Evolutionary conservation across 2,888 invertebrate genomes (phyloP).

Genomic region (Nomada ferruginata): DNA sequence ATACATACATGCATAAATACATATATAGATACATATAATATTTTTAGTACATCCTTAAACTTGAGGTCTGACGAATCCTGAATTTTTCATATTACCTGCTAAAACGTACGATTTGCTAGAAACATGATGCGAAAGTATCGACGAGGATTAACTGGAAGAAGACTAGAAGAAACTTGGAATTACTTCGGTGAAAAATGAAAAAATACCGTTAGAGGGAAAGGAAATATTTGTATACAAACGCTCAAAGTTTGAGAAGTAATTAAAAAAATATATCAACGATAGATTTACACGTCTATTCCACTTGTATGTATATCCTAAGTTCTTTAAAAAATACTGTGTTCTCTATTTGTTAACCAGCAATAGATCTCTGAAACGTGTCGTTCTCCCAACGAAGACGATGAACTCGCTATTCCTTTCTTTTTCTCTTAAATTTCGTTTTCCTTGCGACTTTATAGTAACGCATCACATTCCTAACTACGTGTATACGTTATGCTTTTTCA

Average conservation of each 20-base stretch:
- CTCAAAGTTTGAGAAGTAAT: constrained; percentile 18
- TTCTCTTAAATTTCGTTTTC: constrained; percentile 2
- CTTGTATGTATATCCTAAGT: constrained; percentile 12
- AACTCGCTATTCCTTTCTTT: constrained; percentile 1
- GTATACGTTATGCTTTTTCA: constrained; percentile 50
- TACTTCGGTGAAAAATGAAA: not conserved
- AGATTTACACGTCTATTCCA: constrained; percentile 32
- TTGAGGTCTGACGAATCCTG: constrained; percentile 84
- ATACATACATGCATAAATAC: not conserved
- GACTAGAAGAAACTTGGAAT: constrained; percentile 26
- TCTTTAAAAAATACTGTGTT: constrained; percentile 56
- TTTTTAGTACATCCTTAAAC: constrained; percentile 78
- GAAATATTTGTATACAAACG: not conserved
- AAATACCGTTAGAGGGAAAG: not conserved
- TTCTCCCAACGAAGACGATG: constrained; percentile 40
- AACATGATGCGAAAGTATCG: constrained; percentile 61
- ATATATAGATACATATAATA: constrained; percentile 71
- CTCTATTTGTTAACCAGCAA: constrained; percentile 44
- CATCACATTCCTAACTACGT: constrained; percentile 68
- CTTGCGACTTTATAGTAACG: constrained; percentile 11
- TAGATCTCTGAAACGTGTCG: constrained; percentile 43
- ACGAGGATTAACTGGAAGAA: constrained; percentile 48
- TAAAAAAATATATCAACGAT: constrained; percentile 40
- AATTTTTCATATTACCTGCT: constrained; percentile 78
- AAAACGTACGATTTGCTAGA: constrained; percentile 66